Evolutionary conservation across 2,888 invertebrate genomes (phyloP), one percentile per base, ranked within the genome.

Genomic region (Pandemis cinnamomeana): DNA sequence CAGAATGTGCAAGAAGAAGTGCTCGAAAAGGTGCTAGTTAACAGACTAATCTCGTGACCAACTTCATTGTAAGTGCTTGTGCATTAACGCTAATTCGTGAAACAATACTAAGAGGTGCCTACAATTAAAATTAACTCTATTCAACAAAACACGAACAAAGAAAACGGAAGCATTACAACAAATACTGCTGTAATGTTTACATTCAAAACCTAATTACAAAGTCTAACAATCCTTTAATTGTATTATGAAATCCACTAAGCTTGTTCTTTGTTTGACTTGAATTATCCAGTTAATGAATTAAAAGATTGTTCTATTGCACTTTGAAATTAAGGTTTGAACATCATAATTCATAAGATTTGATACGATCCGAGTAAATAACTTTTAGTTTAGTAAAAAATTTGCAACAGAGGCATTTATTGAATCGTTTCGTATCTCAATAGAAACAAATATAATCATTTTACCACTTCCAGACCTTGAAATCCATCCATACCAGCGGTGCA

Each of bases 401-500:
- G 15, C 8, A 42, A 67, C 41, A 15, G 10, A 10, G 42, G 5
- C 0, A 11, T 62, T 36, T 46, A 72, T 63, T 69, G 15, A 20
- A 58, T 60, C 63, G 64, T 69, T 58, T 69, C 64, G 69, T 67
- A 62, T n/a, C 44, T 69, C 69, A 55, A 79, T 76, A 81, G 77
- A 79, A 75, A 82, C 79, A 80, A 76, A 80, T 80, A 75, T 77
- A 71, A 76, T 67, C 77, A 67, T 68, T 76, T 81, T 77, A 82
- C 89, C 89, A 91, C 85, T 91, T 91, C 90, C 88, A 88, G 87
- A 86, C 85, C 82, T 84, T 84, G 78, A 80, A 91, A 91, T 91
- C 88, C 93, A 88, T 93, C 94, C 94, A 91, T 91, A 92, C 94
- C 94, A 94, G 94, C 87, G 94, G 94, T 94, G 94, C 92, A 94